A percentile compares a stretch with the other conserved stretches of the same genome.
Conservation (phyloP, 2,797 vertebrate genomes). For the Betta splendens region DNA sequence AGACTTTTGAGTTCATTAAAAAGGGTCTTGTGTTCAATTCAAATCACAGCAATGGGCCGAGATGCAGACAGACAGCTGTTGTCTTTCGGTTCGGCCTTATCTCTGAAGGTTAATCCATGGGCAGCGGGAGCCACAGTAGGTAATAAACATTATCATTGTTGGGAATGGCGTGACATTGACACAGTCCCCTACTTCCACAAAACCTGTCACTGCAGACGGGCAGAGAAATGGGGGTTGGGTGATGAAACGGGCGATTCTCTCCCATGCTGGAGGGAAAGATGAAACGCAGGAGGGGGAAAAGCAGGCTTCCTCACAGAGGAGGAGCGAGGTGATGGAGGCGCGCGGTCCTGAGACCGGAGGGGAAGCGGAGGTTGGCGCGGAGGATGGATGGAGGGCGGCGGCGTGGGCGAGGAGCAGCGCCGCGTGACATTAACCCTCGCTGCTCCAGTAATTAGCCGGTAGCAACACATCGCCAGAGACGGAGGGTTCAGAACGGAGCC, state of each 20-base stretch:
- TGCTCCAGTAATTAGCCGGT: conserved; percentile 51
- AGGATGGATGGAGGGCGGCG: conserved; percentile 69
- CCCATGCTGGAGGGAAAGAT: conserved; percentile 24
- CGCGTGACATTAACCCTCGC: conserved; percentile 68
- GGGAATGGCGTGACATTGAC: conserved; percentile 81
- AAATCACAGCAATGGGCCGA: no score
- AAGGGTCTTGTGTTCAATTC: no score
- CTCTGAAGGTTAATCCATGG: conserved; percentile 77
- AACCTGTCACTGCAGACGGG: conserved; percentile 66
- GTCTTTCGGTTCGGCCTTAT: conserved; percentile 58
- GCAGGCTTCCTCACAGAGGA: conserved; percentile 40
- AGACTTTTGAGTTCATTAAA: conserved; percentile 1
- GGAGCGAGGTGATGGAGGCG: conserved; percentile 55
- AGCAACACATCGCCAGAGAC: conserved; percentile 50
- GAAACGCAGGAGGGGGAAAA: conserved; percentile 19
- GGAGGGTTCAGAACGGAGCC: conserved; percentile 40
- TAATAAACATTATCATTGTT: conserved; percentile 83
- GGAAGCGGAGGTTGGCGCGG: conserved; percentile 57
- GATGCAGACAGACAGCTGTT: conserved; percentile 29
- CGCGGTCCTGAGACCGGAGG: conserved; percentile 48
- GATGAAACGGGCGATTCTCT: no score
- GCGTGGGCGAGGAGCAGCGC: conserved; percentile 53
- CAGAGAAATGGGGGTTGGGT: conserved; percentile 39
- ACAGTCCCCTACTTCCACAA: conserved; percentile 62
- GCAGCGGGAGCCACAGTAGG: conserved; percentile 73